These are phyloP conservation scores for Siniperca chuatsi DNA, from an alignment of 2,113 vertebrate species.

Conservation along the genomic window DNA sequence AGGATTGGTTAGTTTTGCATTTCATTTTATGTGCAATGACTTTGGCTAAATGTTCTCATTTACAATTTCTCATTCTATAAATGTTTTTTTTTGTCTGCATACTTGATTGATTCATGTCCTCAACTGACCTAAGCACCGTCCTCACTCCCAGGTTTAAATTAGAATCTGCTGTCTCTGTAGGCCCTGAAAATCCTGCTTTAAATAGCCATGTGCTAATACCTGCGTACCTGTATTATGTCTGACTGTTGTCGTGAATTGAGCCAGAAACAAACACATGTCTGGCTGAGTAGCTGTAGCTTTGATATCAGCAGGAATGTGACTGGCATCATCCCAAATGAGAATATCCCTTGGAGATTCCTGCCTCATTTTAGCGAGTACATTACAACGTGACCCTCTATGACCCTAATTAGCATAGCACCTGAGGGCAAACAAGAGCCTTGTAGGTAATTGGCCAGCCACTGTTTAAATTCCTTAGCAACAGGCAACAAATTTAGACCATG, in stretches of 20 bases:
- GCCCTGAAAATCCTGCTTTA: slow-evolving; percentile 32
- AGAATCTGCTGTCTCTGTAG: neutral
- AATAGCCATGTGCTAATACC: slow-evolving; percentile 61
- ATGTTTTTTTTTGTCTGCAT: neutral
- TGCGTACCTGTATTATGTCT: slow-evolving; percentile 10
- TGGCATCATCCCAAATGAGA: slow-evolving; percentile 55
- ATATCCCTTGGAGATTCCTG: slow-evolving; percentile 52
- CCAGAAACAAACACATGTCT: slow-evolving; percentile 20
- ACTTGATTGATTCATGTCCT: slow-evolving; percentile 31
- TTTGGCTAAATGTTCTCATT: neutral
- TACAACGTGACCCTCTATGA: slow-evolving; percentile 68
- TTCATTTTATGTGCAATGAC: neutral
- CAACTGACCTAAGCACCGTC: neutral
- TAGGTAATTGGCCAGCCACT: slow-evolving; percentile 68
- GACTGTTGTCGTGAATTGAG: slow-evolving; percentile 10
- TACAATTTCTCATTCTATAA: neutral
- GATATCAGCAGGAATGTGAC: slow-evolving; percentile 26
- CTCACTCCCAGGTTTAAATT: slow-evolving; percentile 36
- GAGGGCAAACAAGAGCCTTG: slow-evolving; percentile 44
- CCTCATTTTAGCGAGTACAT: slow-evolving; percentile 68
- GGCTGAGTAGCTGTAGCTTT: slow-evolving; percentile 25
- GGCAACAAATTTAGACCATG: slow-evolving; percentile 72
- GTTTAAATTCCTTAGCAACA: slow-evolving; percentile 70
- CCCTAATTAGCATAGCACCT: slow-evolving; percentile 80
- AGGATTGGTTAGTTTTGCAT: neutral